Conservation (phyloP, 1,140 invertebrate genomes). For the Pollicipes pollicipes region DNA sequence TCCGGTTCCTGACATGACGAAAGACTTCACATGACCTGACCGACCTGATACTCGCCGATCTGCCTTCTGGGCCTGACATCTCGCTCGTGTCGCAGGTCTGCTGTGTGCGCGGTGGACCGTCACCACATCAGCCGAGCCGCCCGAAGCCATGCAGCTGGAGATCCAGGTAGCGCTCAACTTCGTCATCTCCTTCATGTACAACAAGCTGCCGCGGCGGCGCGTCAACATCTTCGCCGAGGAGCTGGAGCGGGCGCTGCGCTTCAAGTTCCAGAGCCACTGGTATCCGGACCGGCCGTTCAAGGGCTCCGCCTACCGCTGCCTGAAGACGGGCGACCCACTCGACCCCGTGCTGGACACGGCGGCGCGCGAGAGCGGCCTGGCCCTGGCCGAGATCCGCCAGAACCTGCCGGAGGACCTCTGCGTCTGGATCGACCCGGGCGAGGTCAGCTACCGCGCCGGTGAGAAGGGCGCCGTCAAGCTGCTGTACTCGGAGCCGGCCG, state of each 20-base stretch:
- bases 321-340: conserved; percentile 80
- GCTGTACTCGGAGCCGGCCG: conserved; percentile 49
- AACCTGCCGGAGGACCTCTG: conserved; percentile 82
- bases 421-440: conserved; percentile 92
- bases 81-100: too few relatives aligned
- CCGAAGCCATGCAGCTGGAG: conserved; percentile 75
- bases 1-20: too few relatives aligned
- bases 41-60: too few relatives aligned
- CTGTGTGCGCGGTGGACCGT: too few relatives aligned
- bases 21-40: too few relatives aligned
- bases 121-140: too few relatives aligned
- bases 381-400: conserved; percentile 77
- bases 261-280: conserved; percentile 94
- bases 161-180: conserved; percentile 95
- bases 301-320: conserved; percentile 84
- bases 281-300: conserved; percentile 89
- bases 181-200: conserved; percentile 94
- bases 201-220: conserved; percentile 83
- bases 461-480: conserved; percentile 88
- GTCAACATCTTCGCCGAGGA: conserved; percentile 96
- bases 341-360: conserved; percentile 82
- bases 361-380: conserved; percentile 74
- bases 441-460: conserved; percentile 87
- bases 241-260: conserved; percentile 80
- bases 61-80: too few relatives aligned